Evolutionary conservation across 2,113 vertebrate species (phyloP), one percentile per base, ranked within the genome.

Genomic region (Catharus bicknelli): DNA sequence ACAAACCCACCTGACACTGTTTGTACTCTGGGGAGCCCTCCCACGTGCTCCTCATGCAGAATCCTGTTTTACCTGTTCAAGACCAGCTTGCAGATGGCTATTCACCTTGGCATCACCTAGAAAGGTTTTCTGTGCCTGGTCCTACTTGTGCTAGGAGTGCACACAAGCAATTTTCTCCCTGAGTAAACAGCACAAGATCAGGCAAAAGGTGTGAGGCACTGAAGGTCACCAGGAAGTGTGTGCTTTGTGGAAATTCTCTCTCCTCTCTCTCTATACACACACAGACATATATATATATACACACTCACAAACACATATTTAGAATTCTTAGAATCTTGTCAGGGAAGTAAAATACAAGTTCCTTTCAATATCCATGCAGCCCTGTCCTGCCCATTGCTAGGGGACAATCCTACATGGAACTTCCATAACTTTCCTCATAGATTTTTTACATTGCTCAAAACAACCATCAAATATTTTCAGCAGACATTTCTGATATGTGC

Each of bases 261-360:
- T 70, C 14, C 19, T 62, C 10, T 59, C 22, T 70, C 15, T 59
- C 3, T 36, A 1, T 36, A 14, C 5, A 50, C 17, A 45, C 14
- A 38, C 0, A 68, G 7, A 76, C 4, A 14, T 3, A 45, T 1
- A 26, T 18, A 38, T 19, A 30, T 3, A 20, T 9, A 38, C 3
- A 34, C 1, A 68, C 16, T 59, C 5, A 69, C 7, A 73, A 51
- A 25, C 7, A 23, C 3, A 36, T 11, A 48, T 25, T 64, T 30
- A n/a, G 8, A 59, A 29, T 68, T 50, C 48, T 69, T 42, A 32
- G 2, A 18, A 48, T 32, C 23, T 84, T 70, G 22, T 34, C 34
- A 86, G 40, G 83, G 32, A 38, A 51, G 11, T 70, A 78, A 86
- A 83, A 43, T 19, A 17, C 7, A 17, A 9, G 8, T 38, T 58